A percentile compares a stretch with the other conserved stretches of the same genome.
phyloP scores from a whole-genome alignment of 2,113 vertebrate species.

The Odocoileus hemionus region DNA sequence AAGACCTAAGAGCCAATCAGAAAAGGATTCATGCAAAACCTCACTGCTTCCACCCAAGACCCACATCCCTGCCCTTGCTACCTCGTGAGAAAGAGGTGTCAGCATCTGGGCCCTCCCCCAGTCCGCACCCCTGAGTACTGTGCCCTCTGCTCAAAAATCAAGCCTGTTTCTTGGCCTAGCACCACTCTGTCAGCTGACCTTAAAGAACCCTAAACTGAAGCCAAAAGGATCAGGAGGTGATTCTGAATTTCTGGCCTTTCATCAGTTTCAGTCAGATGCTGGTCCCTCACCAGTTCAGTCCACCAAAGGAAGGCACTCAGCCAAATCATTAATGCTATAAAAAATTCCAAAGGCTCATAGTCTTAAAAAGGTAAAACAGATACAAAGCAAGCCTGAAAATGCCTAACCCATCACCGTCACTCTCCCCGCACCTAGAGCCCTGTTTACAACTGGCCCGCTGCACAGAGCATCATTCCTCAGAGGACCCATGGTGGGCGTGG shows the following conservation, averaged over 20 bases:
- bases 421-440: neutral
- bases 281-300: neutral
- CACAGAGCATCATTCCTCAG: slow-evolving; percentile 81
- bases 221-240: slow-evolving; percentile 11
- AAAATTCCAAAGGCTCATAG: neutral
- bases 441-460: slow-evolving; percentile 63
- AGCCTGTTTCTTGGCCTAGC: neutral
- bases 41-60: neutral
- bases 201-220: neutral
- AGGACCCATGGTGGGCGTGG: slow-evolving; percentile 55
- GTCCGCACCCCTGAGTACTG: neutral
- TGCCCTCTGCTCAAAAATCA: neutral
- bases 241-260: neutral
- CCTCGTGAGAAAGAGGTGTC: neutral
- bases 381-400: neutral
- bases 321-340: neutral
- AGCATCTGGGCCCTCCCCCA: neutral
- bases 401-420: slow-evolving; percentile 5
- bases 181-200: neutral
- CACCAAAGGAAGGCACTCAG: neutral
- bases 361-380: neutral
- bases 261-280: neutral
- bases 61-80: neutral
- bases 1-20: neutral
- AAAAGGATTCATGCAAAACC: neutral